These are phyloP conservation scores for Grammomys dolichurus DNA, from an alignment of 2,113 vertebrate species.

Conservation along the genomic window DNA sequence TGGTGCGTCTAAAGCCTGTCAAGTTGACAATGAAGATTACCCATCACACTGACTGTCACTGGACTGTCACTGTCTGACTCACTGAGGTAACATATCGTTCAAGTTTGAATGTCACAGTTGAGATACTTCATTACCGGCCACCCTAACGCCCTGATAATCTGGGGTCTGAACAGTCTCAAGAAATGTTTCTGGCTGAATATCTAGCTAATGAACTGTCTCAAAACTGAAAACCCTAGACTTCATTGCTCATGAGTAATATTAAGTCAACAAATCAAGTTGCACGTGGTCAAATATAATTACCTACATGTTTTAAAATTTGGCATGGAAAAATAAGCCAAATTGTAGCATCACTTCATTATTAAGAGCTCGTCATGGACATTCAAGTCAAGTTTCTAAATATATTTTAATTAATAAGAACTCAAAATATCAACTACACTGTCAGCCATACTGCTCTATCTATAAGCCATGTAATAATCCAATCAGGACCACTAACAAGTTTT, in stretches of 20 bases:
- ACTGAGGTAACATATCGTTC: background rate
- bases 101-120: background rate
- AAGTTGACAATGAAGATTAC: too few species aligned
- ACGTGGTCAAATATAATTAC: constrained; percentile 59
- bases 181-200: constrained; percentile 56
- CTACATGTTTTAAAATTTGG: constrained; percentile 63
- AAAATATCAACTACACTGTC: background rate
- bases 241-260: constrained; percentile 65
- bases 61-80: constrained; percentile 46
- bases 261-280: constrained; percentile 66
- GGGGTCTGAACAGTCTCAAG: background rate
- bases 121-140: background rate
- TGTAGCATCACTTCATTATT: constrained; percentile 52
- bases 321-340: constrained; percentile 69
- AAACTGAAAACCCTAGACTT: constrained; percentile 51
- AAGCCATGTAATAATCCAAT: background rate
- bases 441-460: background rate
- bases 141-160: background rate
- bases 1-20: background rate
- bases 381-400: constrained; percentile 39
- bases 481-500: background rate
- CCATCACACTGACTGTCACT: background rate
- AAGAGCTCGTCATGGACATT: constrained; percentile 17
- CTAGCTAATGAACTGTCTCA: constrained; percentile 49
- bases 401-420: background rate